phyloP scores from a whole-genome alignment of 2,888 invertebrate species.

The Enchytraeus crypticus region DNA sequence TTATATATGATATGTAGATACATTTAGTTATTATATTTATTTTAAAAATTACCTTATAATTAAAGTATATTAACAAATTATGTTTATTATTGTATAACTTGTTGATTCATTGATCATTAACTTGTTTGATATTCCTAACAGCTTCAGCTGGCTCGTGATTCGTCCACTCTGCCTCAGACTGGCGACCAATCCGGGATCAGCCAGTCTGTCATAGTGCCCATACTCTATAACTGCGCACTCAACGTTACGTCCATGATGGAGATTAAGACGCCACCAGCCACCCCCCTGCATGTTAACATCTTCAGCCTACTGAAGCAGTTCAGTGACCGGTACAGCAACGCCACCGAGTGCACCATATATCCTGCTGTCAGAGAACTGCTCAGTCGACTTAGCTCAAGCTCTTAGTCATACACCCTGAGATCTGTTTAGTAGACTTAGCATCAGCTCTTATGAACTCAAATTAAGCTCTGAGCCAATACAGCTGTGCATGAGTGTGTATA shows the following conservation, averaged over 20 bases:
- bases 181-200: constrained; percentile 53
- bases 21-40: no score
- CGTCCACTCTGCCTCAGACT: constrained; percentile 41
- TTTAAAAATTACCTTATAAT: no score
- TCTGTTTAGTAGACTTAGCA: no score
- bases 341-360: constrained; percentile 74
- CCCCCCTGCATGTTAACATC: constrained; percentile 23
- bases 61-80: no score
- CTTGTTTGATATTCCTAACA: constrained; percentile 37
- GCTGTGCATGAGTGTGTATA: no score
- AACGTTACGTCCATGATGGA: constrained; percentile 81
- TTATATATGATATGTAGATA: no score
- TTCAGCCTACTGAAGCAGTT: constrained; percentile 43
- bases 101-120: no score
- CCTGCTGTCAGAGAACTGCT: constrained; percentile 82
- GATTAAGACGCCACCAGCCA: constrained; percentile 52
- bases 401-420: no score
- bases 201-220: constrained; percentile 70
- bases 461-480: no score
- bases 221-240: constrained; percentile 77
- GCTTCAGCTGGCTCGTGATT: constrained; percentile 66
- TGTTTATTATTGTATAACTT: no score
- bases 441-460: no score
- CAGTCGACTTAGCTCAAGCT: constrained; percentile 33
- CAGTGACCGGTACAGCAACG: constrained; percentile 40